Evolutionary conservation across 1,140 invertebrate species (phyloP).

Genomic region (Drosophila erecta): DNA sequence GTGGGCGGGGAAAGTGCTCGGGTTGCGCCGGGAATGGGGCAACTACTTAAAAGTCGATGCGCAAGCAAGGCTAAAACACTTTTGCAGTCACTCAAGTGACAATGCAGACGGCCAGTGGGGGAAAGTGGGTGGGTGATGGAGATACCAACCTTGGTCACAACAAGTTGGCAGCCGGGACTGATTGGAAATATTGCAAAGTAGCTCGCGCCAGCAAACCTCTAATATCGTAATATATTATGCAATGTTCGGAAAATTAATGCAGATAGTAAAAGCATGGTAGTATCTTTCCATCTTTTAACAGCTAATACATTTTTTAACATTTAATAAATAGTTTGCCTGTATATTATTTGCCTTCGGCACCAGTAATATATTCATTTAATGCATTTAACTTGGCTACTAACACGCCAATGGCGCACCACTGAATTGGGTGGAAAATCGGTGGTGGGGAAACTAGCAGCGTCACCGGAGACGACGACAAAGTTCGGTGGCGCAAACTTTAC

Average conservation of each 20-base stretch:
- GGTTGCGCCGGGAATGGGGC: conserved; percentile 7
- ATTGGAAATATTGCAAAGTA: neutral
- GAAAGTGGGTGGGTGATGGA: conserved; percentile 9
- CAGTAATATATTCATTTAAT: too few relatives aligned
- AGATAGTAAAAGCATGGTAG: too few relatives aligned
- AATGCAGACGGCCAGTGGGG: conserved; percentile 44
- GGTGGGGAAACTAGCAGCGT: conserved; percentile 3
- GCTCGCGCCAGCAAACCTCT: neutral
- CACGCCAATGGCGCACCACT: conserved; percentile 1
- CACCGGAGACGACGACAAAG: conserved; percentile 58
- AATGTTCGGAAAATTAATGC: too few relatives aligned
- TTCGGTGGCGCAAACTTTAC: conserved; percentile 75
- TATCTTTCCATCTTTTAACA: too few relatives aligned
- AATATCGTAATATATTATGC: too few relatives aligned
- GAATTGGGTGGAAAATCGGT: neutral
- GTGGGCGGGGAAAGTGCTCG: neutral
- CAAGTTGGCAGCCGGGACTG: neutral
- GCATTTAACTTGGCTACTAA: neutral
- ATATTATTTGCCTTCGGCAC: too few relatives aligned
- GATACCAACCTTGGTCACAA: conserved; percentile 1
- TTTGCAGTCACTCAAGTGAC: conserved; percentile 75
- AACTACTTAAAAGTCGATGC: conserved; percentile 80
- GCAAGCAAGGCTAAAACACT: conserved; percentile 75
- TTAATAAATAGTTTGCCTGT: neutral
- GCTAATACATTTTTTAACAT: too few relatives aligned